Conservation (phyloP, 2,113 vertebrate species). For the Trematocara unimaculatum region DNA sequence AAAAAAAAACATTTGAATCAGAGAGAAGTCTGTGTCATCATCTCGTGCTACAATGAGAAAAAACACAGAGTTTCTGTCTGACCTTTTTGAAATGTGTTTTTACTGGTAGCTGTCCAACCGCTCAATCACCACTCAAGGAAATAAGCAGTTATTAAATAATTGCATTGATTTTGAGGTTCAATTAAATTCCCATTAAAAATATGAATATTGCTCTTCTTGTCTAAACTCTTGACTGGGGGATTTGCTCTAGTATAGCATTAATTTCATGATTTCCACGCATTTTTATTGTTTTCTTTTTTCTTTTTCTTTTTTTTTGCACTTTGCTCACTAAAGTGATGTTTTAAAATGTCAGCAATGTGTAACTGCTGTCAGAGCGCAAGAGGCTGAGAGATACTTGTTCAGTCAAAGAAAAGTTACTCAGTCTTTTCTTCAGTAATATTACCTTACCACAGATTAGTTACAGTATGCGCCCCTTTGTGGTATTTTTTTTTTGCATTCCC, state of each 20-base stretch:
- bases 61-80: not conserved
- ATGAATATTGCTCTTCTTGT: not conserved
- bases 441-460: not conserved
- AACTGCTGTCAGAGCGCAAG: not conserved
- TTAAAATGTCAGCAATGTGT: not conserved
- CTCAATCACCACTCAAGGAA: not conserved
- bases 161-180: not conserved
- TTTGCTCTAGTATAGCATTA: not conserved
- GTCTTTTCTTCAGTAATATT: not conserved
- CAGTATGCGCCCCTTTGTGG: not conserved
- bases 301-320: not conserved
- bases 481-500: not conserved
- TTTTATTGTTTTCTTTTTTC: not conserved
- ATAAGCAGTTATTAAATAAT: not conserved
- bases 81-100: not conserved
- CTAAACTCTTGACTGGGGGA: not conserved
- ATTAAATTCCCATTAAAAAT: not conserved
- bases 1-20: not conserved
- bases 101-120: not conserved
- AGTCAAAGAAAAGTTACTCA: not conserved
- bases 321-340: not conserved
- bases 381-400: not conserved
- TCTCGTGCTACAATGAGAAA: not conserved
- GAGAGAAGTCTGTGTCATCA: not conserved
- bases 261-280: not conserved